Percentiles rank a stretch among this genome's conserved stretches.
Conservation (phyloP, 2,113 vertebrate species). For the Cisticola juncidis region DNA sequence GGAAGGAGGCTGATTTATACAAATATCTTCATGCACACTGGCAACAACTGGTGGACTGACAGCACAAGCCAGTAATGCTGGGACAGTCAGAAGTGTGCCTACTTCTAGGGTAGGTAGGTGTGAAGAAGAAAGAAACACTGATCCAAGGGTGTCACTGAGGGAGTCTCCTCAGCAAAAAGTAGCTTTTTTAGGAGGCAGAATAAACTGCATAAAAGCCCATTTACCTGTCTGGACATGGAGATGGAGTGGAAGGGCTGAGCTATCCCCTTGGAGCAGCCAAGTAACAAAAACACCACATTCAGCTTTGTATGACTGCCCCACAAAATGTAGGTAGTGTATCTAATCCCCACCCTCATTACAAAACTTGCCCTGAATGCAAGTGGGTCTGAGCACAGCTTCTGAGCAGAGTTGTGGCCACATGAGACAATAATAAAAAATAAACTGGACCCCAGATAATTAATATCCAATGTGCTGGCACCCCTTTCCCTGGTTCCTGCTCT, state of each 20-base stretch:
- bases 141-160: neutral
- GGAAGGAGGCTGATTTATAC: neutral
- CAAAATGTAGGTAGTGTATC: neutral
- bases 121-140: neutral
- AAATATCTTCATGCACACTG: neutral
- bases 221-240: neutral
- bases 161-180: neutral
- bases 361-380: neutral
- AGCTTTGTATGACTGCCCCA: neutral
- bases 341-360: neutral
- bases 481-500: neutral
- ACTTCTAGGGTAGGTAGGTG: neutral
- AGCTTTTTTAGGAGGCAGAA: neutral
- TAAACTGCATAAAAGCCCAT: neutral
- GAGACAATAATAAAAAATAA: neutral
- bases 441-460: neutral
- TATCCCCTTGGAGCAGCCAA: neutral
- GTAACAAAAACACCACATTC: neutral
- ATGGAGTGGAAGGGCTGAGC: neutral
- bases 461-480: rapidly evolving
- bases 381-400: neutral
- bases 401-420: neutral
- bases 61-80: neutral
- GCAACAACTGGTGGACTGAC: neutral
- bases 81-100: neutral